Evolutionary conservation across 2,113 vertebrate species (phyloP), one percentile per base, ranked within the genome.

Genomic region (Carettochelys insculpta): DNA sequence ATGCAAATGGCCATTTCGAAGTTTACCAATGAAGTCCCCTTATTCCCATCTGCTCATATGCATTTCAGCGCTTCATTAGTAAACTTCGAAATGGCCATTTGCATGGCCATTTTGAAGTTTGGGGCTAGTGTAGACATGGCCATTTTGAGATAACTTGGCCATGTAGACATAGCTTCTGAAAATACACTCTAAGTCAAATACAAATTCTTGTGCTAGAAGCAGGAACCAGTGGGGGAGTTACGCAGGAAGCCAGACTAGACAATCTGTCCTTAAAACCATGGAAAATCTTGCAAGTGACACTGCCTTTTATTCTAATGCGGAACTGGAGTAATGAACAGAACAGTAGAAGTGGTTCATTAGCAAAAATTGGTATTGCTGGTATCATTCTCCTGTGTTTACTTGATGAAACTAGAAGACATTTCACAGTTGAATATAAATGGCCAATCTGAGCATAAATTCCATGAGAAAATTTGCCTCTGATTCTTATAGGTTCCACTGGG

Each of bases 361-460:
- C 12, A 1, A 0, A 65, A 65, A 65, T n/a, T 12, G 14, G 73
- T 88, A 58, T 25, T 82, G 52, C 43, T 41, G 9, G 11, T n/a
- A 34, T 65, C 14, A 6, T 34, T 54, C 53, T 11, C 53, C 50
- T 82, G 10, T 41, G 82, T 54, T 52, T 50, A 45, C 9, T 82
- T 76, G 41, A 79, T 51, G 29, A 82, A 54, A 50, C 29, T 73
- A 13, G 87, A 91, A 90, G 86, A 90, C 78, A 75, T 84, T 95
- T 94, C 76, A 91, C 91, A 94, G 94, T 90, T 86, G 90, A 89
- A 95, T n/a, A n/a, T n/a, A n/a, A n/a, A n/a, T n/a, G n/a, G n/a
- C n/a, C 96, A 89, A 54, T 91, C 80, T 48, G 86, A 80, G 68
- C 90, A 94, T 82, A 95, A 94, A 90, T 95, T 94, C 61, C 94